Base-by-base conservation (phyloP, 2,113 vertebrate species). In the Siniperca knerii region DNA sequence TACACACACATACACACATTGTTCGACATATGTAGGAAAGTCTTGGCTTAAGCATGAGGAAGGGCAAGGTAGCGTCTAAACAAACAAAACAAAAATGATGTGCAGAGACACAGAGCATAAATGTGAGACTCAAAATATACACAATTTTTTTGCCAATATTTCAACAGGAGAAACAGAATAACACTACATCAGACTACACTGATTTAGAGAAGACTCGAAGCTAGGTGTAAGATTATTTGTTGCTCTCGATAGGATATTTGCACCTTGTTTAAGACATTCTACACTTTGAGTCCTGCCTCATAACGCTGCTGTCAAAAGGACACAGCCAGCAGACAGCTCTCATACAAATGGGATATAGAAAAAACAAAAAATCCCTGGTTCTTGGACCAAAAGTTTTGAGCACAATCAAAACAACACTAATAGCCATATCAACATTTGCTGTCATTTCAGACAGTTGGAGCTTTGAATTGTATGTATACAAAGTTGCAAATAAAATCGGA, bases 351-450 rank as follows among this genome's bases (percentile, higher is more conserved):
- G 10, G 35, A 37, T 37, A 2, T 6, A 37, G 35, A 37, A 37
- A 37, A 37, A 37, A 4, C 35, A 37, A 37, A 37, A 37, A 37
- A 37, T 37, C 3, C 65, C 40, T 42, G 44, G 6, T 37, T 57
- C 67, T 42, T 8, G 18, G 68, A 42, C 81, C 37, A 66, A 46
- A 70, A 16, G 25, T 71, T 78, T 75, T 65, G 18, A 72, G 67
- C 25, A 50, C n/a, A 12, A 40, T 73, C 69, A 73, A 20, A 21
- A 57, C n/a, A 69, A 15, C 8, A 54, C 7, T 20, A 20, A 18
- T 62, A 57, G n/a, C 35, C 35, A 44, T 8, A 13, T 40, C 48
- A 29, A 20, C 11, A 16, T 60, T n/a, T 62, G 46, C 55, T 77
- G 18, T 62, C 46, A 60, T 66, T 58, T 67, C 37, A 62, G 18